These are phyloP conservation scores for Catharus bicknelli DNA, from an alignment of 2,113 vertebrate species.

Conservation along the genomic window DNA sequence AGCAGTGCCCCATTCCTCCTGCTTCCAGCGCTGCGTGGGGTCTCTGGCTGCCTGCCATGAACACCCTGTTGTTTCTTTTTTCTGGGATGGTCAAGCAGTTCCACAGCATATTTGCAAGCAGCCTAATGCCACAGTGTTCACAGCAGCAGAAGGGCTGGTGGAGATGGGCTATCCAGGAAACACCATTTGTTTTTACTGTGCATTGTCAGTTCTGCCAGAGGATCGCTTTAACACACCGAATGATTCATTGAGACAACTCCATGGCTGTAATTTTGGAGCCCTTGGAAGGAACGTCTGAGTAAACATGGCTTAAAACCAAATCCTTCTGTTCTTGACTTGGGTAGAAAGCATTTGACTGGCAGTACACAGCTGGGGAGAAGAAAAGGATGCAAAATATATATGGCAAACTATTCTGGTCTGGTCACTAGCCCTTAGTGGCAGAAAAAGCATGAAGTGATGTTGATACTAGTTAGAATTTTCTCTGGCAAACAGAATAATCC, in stretches of 20 bases:
- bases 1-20: neutral
- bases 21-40: neutral
- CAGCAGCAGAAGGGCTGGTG: neutral
- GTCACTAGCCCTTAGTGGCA: neutral
- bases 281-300: neutral
- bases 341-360: neutral
- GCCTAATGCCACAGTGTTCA: constrained; percentile 53
- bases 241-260: neutral
- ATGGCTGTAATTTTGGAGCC: neutral
- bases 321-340: neutral
- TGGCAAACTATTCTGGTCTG: neutral
- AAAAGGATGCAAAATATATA: neutral
- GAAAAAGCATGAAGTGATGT: neutral
- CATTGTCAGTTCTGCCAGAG: neutral
- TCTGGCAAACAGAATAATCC: neutral
- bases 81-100: constrained; percentile 58
- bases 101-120: constrained; percentile 65
- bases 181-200: constrained; percentile 46
- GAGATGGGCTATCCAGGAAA: constrained; percentile 45
- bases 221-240: neutral
- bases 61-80: neutral
- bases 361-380: neutral
- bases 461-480: neutral
- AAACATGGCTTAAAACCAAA: constrained; percentile 30
- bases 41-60: neutral